phyloP scores from a whole-genome alignment of 64 coral and sea anemone species.

The Platygyra sinensis region DNA sequence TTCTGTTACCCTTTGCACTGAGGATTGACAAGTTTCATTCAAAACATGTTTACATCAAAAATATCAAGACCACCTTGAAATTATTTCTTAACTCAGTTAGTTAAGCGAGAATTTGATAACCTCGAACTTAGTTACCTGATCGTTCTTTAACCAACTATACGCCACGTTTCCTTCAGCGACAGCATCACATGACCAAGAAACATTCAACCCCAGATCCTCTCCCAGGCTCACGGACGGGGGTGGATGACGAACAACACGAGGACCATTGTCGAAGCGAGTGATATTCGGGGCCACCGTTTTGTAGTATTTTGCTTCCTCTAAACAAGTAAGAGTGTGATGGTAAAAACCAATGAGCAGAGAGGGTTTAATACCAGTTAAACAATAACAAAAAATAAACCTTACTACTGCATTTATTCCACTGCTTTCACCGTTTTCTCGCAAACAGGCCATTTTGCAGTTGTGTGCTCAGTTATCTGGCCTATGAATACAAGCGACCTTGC shows the following conservation, averaged over 20 bases:
- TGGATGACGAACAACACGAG: conserved; percentile 1
- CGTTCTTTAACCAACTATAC: conserved; percentile 9
- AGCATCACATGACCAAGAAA: conserved; percentile 23
- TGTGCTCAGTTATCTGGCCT: too few relatives aligned
- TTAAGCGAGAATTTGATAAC: too few relatives aligned
- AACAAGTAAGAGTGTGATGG: not conserved
- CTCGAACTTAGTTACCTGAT: not conserved
- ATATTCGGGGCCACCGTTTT: conserved; percentile 4
- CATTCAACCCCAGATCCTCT: not conserved
- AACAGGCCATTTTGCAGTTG: too few relatives aligned
- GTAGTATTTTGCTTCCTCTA: conserved; percentile 36
- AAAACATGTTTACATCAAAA: too few relatives aligned
- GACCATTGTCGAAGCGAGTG: conserved; percentile 19
- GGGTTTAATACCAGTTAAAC: not conserved
- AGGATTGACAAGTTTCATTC: too few relatives aligned
- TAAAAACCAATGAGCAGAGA: not conserved
- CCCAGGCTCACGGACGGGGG: conserved; percentile 7
- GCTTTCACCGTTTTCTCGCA: too few relatives aligned
- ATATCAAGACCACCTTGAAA: too few relatives aligned
- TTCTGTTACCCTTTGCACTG: too few relatives aligned
- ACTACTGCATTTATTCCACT: too few relatives aligned
- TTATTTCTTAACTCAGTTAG: too few relatives aligned
- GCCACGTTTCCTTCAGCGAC: not conserved
- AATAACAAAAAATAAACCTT: too few relatives aligned
- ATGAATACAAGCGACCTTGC: too few relatives aligned